Conservation (phyloP, 2,797 vertebrate genomes). For the Sparus aurata region DNA sequence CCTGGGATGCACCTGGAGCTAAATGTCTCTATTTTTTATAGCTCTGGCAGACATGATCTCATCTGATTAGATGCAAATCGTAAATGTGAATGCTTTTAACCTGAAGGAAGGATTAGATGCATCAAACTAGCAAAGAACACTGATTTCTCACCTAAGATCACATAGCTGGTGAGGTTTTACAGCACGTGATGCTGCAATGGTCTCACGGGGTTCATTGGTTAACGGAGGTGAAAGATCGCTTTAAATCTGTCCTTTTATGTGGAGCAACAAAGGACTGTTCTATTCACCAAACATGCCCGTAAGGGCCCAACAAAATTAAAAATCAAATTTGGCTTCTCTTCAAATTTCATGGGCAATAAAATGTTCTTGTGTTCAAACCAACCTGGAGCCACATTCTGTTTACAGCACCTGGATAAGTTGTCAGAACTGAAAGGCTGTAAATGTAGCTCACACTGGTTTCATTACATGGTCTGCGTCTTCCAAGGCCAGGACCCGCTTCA, state of each 20-base stretch:
- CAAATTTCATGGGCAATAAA: slow-evolving; percentile 12
- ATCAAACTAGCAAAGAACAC: not conserved
- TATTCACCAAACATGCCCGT: not conserved
- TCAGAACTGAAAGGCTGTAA: slow-evolving; percentile 23
- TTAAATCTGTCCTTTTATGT: slow-evolving; percentile 11
- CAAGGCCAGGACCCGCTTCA: slow-evolving; percentile 17
- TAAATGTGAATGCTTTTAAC: slow-evolving; percentile 18
- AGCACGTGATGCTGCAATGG: slow-evolving; percentile 1
- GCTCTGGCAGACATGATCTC: slow-evolving; percentile 8
- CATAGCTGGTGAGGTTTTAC: slow-evolving; percentile 18
- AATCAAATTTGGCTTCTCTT: slow-evolving; percentile 30
- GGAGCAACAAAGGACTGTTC: slow-evolving; percentile 8
- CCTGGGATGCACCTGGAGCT: slow-evolving; percentile 19
- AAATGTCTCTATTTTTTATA: slow-evolving; percentile 10
- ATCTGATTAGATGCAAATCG: slow-evolving; percentile 25
- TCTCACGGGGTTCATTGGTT: slow-evolving; percentile 22
- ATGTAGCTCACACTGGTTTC: slow-evolving; percentile 57
- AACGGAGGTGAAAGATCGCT: slow-evolving; percentile 31
- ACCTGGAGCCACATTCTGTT: slow-evolving; percentile 11
- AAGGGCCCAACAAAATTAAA: slow-evolving; percentile 1
- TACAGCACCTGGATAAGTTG: slow-evolving; percentile 24
- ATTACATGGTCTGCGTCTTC: slow-evolving; percentile 48
- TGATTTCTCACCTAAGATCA: slow-evolving; percentile 18
- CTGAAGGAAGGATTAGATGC: not conserved
- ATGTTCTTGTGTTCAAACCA: not conserved